These are phyloP conservation scores for Arctopsyche grandis DNA, from an alignment of 1,140 invertebrate species.

Conservation along the genomic window DNA sequence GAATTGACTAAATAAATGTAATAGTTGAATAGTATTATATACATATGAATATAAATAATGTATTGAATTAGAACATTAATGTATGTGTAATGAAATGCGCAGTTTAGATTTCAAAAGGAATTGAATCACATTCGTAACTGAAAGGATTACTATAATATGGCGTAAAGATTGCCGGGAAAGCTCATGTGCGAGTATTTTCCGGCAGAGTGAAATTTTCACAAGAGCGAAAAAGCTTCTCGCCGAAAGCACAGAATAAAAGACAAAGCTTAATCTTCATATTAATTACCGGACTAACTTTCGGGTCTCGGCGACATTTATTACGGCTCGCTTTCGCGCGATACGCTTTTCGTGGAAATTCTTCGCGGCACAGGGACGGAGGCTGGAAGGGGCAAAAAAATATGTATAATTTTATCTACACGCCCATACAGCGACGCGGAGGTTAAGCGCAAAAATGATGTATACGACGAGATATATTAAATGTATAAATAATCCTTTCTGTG, in stretches of 20 bases:
- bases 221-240: constrained; percentile 17
- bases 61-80: no score
- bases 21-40: no score
- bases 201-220: neutral
- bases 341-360: constrained; percentile 19
- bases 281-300: constrained; percentile 38
- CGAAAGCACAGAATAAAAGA: constrained; percentile 29
- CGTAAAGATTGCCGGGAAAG: no score
- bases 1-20: no score
- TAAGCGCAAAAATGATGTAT: constrained; percentile 27
- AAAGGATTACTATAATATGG: no score
- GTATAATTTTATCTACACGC: neutral
- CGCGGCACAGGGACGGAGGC: neutral
- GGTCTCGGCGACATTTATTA: constrained; percentile 40
- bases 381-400: neutral
- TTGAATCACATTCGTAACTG: no score
- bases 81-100: no score
- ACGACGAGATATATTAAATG: neutral
- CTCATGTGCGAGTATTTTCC: no score
- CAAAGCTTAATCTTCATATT: constrained; percentile 41
- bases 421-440: neutral
- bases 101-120: no score
- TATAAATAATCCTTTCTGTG: constrained; percentile 37
- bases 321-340: constrained; percentile 17
- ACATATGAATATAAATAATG: no score